Evolutionary conservation across 2,888 invertebrate genomes (phyloP).

Genomic region (Scelioninae gen. 1): DNA sequence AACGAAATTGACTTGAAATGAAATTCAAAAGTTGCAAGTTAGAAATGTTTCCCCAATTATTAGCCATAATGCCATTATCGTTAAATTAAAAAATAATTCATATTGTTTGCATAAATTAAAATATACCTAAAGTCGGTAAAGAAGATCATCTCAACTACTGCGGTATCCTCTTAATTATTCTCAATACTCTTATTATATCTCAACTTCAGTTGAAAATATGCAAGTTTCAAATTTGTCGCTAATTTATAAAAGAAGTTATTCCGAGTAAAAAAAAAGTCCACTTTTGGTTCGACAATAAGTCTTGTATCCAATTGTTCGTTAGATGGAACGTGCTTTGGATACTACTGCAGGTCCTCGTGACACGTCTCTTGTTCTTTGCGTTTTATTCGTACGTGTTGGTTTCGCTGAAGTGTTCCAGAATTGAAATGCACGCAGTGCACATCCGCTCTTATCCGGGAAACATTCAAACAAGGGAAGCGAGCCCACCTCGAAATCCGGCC

Average conservation of each 20-base stretch:
- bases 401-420: slow-evolving; percentile 78
- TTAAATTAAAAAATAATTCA: no score
- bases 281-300: slow-evolving; percentile 77
- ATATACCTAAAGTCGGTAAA: no score
- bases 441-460: slow-evolving; percentile 80
- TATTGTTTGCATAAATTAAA: no score
- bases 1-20: no score
- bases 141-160: no score
- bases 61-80: no score
- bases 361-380: slow-evolving; percentile 50
- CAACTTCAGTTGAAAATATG: no score
- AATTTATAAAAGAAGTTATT: slow-evolving; percentile 7
- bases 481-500: slow-evolving; percentile 68
- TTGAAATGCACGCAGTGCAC: slow-evolving; percentile 82
- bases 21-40: no score
- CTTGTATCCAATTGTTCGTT: slow-evolving; percentile 71
- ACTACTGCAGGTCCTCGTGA: slow-evolving; percentile 66
- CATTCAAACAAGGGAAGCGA: slow-evolving; percentile 68
- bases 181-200: no score
- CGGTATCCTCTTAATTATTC: no score
- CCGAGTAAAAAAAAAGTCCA: slow-evolving; percentile 15
- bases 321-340: slow-evolving; percentile 82
- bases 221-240: not conserved
- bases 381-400: slow-evolving; percentile 70
- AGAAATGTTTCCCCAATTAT: no score